phyloP scores from a whole-genome alignment of 1,140 invertebrate species.

The Lepidostoma basale region DNA sequence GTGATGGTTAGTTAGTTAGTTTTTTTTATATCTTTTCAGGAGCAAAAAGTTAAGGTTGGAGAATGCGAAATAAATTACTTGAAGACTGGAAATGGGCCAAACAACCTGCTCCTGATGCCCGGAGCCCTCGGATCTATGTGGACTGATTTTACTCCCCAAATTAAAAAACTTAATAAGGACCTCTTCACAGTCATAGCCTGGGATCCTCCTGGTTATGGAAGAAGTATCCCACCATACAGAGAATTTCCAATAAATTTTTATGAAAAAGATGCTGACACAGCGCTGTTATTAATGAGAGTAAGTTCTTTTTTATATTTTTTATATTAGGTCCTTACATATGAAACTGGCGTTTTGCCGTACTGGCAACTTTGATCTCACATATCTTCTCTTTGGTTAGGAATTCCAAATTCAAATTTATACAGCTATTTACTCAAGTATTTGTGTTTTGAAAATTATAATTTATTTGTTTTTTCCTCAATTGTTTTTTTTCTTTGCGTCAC shows the following conservation, averaged over 20 bases:
- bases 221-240: slow-evolving; percentile 77
- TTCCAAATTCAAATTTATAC: no score
- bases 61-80: slow-evolving; percentile 72
- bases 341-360: no score
- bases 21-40: no score
- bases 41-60: slow-evolving; percentile 65
- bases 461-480: no score
- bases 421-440: no score
- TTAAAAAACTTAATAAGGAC: slow-evolving; percentile 69
- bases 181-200: slow-evolving; percentile 81
- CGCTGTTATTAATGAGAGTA: slow-evolving; percentile 76
- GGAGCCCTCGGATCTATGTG: slow-evolving; percentile 78
- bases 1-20: no score
- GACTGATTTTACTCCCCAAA: slow-evolving; percentile 82
- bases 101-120: slow-evolving; percentile 74
- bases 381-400: no score
- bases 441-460: no score
- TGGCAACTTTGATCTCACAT: no score
- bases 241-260: slow-evolving; percentile 75
- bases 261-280: slow-evolving; percentile 74
- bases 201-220: slow-evolving; percentile 89
- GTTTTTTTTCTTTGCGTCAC: no score
- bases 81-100: slow-evolving; percentile 70
- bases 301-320: no score
- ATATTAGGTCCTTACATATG: no score